phyloP scores from a whole-genome alignment of 2,888 invertebrate species.

The Drosophila niveifrons region DNA sequence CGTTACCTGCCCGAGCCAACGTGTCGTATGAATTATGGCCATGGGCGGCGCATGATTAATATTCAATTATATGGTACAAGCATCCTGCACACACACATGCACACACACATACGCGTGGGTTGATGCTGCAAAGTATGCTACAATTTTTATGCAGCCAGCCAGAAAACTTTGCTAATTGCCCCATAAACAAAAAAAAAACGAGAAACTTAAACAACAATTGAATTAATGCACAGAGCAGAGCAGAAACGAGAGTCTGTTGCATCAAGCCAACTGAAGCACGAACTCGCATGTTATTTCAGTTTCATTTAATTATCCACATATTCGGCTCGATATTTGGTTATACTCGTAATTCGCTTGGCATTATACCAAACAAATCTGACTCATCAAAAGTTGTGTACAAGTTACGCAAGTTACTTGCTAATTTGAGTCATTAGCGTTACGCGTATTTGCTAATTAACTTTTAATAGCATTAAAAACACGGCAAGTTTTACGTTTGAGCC shows the following conservation, averaged over 20 bases:
- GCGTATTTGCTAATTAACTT: conserved; percentile 11
- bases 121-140: conserved; percentile 24
- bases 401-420: background rate
- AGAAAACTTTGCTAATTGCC: conserved; percentile 72
- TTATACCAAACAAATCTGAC: background rate
- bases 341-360: conserved; percentile 3
- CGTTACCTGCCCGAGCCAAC: conserved; percentile 62
- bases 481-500: background rate
- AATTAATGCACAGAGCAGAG: conserved; percentile 46
- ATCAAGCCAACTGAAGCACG: conserved; percentile 6
- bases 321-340: background rate
- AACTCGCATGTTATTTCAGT: conserved; percentile 31
- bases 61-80: conserved; percentile 73
- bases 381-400: background rate
- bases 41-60: conserved; percentile 74
- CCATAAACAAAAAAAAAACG: conserved; percentile 45
- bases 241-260: conserved; percentile 10
- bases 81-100: conserved; percentile 31
- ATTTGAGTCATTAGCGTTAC: conserved; percentile 10
- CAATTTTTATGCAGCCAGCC: conserved; percentile 52
- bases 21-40: conserved; percentile 69
- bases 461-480: conserved; percentile 9
- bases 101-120: background rate
- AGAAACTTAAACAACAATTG: conserved; percentile 43
- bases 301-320: conserved; percentile 54